These are phyloP conservation scores for Cheiracanthium punctorium DNA, from an alignment of 2,888 invertebrate species.

Conservation along the genomic window DNA sequence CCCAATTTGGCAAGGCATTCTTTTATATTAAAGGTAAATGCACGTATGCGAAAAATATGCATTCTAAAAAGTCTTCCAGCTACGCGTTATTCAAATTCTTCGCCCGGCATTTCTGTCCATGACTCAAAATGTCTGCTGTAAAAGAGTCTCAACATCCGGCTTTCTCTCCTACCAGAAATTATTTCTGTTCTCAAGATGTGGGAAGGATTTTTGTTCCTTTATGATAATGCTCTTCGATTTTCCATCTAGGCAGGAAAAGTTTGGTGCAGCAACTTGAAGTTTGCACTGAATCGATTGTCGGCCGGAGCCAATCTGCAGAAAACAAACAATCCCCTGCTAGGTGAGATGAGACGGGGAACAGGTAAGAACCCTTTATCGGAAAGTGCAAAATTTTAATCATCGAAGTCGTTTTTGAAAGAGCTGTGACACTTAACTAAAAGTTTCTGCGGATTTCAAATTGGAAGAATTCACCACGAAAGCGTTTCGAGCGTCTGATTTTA, in stretches of 20 bases:
- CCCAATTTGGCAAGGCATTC: no score
- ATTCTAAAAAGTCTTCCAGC: no score
- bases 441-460: no score
- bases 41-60: no score
- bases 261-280: background rate
- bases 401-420: background rate
- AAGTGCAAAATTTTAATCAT: background rate
- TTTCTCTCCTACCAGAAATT: background rate
- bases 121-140: background rate
- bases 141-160: background rate
- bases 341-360: background rate
- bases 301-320: background rate
- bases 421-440: no score
- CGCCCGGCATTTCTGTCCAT: no score
- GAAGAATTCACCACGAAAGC: no score
- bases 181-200: background rate
- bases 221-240: conserved; percentile 1
- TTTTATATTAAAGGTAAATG: no score
- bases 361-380: background rate
- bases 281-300: background rate
- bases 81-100: no score
- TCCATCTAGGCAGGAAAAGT: background rate
- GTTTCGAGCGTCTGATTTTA: no score
- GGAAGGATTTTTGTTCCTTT: background rate
- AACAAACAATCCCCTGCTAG: background rate